Evolutionary conservation across 2,888 invertebrate species (phyloP).

Genomic region (Sinelater perroti): DNA sequence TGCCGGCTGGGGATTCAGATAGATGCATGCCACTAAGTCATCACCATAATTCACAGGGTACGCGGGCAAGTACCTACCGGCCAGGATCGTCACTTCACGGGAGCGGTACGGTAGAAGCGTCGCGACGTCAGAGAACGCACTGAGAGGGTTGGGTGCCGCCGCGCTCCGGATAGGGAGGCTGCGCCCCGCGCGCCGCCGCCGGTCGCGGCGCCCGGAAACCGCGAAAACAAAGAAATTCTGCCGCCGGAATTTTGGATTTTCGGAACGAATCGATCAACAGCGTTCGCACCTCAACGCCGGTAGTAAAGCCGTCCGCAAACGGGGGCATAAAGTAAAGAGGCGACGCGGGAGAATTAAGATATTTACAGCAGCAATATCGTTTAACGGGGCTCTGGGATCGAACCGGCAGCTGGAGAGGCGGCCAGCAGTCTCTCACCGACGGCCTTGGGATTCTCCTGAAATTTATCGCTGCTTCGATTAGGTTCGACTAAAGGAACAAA

Average conservation of each 20-base stretch:
- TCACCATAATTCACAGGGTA: constrained; percentile 30
- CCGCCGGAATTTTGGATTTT: too few relatives aligned
- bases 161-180: constrained; percentile 45
- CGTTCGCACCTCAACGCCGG: constrained; percentile 19
- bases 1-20: constrained; percentile 61
- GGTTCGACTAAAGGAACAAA: constrained; percentile 7
- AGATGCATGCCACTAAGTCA: constrained; percentile 29
- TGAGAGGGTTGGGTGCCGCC: constrained; percentile 48
- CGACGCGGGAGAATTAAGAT: constrained; percentile 14
- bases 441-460: not conserved
- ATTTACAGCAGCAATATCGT: constrained; percentile 20
- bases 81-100: constrained; percentile 19
- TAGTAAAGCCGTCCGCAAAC: constrained; percentile 16
- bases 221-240: constrained; percentile 15
- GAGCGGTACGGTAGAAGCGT: constrained; percentile 41
- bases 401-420: constrained; percentile 3
- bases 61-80: constrained; percentile 21
- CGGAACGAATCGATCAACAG: constrained; percentile 21
- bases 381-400: constrained; percentile 1
- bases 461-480: constrained; percentile 18
- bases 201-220: constrained; percentile 16
- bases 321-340: constrained; percentile 9
- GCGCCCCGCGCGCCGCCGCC: constrained; percentile 45
- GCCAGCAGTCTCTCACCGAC: not conserved
- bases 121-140: constrained; percentile 49